phyloP scores from a whole-genome alignment of 2,113 vertebrate genomes.

The Hippolais icterina region DNA sequence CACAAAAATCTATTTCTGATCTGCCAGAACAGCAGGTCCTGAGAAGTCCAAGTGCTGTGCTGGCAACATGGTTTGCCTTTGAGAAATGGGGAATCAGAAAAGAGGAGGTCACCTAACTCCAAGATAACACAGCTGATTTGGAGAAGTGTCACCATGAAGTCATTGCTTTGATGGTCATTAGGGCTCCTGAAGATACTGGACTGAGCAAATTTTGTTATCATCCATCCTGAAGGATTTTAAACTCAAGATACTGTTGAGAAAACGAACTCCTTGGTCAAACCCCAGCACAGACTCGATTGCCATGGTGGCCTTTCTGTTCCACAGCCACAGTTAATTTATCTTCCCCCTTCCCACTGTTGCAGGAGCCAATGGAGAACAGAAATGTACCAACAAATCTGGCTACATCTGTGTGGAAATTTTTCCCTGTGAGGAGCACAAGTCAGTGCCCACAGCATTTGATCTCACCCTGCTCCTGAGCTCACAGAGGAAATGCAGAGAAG shows the following conservation, averaged over 20 bases:
- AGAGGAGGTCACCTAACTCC: not conserved
- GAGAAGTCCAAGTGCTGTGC: not conserved
- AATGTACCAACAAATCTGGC: not conserved
- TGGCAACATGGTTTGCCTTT: not conserved
- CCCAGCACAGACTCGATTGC: not conserved
- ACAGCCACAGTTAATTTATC: not conserved
- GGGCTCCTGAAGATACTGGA: not conserved
- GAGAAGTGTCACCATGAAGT: not conserved
- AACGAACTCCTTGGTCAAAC: not conserved
- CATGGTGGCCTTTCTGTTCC: not conserved
- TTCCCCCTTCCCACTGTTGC: not conserved
- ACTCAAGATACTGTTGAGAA: not conserved
- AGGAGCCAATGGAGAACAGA: not conserved
- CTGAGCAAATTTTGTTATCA: not conserved
- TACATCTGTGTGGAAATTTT: not conserved
- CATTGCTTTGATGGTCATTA: not conserved
- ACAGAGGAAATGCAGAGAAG: not conserved
- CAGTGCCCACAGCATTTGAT: not conserved
- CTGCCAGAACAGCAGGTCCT: slow-evolving; percentile 17
- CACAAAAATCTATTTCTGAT: slow-evolving; percentile 35
- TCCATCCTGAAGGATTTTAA: not conserved
- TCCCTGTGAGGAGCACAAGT: not conserved
- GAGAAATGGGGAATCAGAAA: not conserved
- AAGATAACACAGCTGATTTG: not conserved
- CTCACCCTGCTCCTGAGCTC: not conserved